These are phyloP conservation scores for Recurvirostra avosetta DNA, from an alignment of 2,113 vertebrate genomes.

Conservation along the genomic window DNA sequence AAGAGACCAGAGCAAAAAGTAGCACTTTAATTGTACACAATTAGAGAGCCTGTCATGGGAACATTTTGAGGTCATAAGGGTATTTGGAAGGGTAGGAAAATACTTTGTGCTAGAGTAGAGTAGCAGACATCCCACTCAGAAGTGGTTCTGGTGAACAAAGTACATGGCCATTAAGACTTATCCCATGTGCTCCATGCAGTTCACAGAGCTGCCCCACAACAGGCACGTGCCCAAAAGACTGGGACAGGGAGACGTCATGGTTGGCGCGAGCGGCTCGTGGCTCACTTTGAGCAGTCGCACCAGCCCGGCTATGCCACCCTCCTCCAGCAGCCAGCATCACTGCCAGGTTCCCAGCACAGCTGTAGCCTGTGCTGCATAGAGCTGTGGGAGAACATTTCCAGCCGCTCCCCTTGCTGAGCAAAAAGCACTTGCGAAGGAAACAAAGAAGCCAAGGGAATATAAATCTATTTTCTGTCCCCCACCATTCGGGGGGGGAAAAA, in stretches of 20 bases:
- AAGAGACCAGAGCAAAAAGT: neutral
- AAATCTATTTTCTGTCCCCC: neutral
- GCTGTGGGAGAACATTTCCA: neutral
- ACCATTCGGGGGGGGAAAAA: too few species aligned
- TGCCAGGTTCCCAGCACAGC: neutral
- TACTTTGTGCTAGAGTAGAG: neutral
- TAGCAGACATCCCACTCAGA: neutral
- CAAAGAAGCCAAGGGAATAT: neutral
- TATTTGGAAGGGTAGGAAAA: neutral
- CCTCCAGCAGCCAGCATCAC: neutral
- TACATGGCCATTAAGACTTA: neutral
- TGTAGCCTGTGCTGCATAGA: neutral
- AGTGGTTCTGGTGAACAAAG: neutral
- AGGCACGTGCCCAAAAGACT: neutral
- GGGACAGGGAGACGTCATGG: fast-evolving
- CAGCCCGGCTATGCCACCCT: neutral
- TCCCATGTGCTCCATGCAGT: neutral
- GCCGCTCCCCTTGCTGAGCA: neutral
- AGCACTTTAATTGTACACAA: neutral
- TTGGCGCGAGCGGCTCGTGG: neutral
- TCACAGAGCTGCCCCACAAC: neutral
- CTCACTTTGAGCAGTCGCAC: neutral
- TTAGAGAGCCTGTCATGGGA: neutral
- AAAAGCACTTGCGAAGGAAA: neutral
- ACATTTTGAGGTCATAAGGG: neutral